Evolutionary conservation across 2,888 invertebrate genomes (phyloP).

Genomic region (Pyrrhosoma nymphula): DNA sequence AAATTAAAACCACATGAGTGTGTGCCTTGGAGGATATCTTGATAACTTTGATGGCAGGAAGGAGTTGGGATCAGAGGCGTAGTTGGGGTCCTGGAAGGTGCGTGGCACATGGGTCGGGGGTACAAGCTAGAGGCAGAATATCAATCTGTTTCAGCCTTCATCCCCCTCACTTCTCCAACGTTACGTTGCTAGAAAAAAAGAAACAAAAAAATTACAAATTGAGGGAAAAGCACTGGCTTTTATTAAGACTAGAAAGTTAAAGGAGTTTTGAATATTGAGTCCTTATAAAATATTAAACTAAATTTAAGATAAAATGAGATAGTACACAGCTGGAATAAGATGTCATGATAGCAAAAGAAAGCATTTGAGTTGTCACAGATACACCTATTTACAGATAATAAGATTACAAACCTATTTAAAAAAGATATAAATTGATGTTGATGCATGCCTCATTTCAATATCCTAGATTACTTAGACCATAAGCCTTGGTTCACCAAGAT

Average conservation of each 20-base stretch:
- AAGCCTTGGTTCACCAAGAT: no score
- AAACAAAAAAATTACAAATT: conserved; percentile 68
- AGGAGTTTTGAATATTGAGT: conserved; percentile 12
- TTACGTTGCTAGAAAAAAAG: conserved; percentile 83
- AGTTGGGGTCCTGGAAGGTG: conserved; percentile 17
- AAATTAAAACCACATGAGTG: conserved; percentile 61
- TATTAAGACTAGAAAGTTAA: conserved; percentile 22
- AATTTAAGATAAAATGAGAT: background rate
- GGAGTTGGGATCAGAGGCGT: conserved; percentile 57
- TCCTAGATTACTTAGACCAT: no score
- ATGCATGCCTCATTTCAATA: no score
- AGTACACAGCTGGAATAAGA: background rate
- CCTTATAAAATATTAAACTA: background rate
- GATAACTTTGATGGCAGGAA: conserved; percentile 48
- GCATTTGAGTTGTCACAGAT: no score
- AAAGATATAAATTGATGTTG: no score
- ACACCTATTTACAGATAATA: no score
- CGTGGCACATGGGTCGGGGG: conserved; percentile 32
- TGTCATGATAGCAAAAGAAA: no score
- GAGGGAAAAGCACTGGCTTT: background rate
- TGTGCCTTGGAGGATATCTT: conserved; percentile 46
- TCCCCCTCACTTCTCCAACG: conserved; percentile 93
- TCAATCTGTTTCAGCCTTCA: conserved; percentile 91
- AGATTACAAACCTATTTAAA: no score
- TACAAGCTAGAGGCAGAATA: conserved; percentile 12